Evolutionary conservation across 2,888 invertebrate species (phyloP), one percentile per base, ranked within the genome.

Genomic region (Tyria jacobaeae): DNA sequence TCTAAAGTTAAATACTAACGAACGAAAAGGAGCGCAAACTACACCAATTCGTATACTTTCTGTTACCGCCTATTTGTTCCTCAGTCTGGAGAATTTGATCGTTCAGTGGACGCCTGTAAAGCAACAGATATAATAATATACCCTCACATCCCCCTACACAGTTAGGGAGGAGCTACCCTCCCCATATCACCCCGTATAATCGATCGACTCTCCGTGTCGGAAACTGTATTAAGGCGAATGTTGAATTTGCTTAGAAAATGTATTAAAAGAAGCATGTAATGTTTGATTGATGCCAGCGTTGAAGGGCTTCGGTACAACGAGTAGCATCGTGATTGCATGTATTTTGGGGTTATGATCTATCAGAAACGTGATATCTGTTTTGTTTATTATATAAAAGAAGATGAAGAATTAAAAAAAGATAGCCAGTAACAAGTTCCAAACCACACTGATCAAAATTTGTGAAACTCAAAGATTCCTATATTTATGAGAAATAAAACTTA

Each of bases 131-230:
- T 78, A 69, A 73, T 63, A 63, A 59, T 60, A 64, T 66, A 71
- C 76, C 75, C 60, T 69, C 41, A 17, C 59, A 56, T 41, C 57
- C 56, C 64, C 62, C 63, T 75, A 73, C 54, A 57, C 31, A 41
- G 54, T 17, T 21, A 71, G 78, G 77, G 75, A 76, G 79, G 79
- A 56, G 35, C 35, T 78, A 76, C 71, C 80, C 64, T 74, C 83
- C 73, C 75, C 79, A 69, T 76, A 76, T 75, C 81, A 70, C 81
- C 76, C 84, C 68, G 78, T 78, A 76, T 80, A 85, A 88, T 88
- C 89, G 88, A 87, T 89, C 85, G 85, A 71, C 77, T 81, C 81
- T 78, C 77, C 69, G 64, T 65, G 60, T 68, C 70, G 78, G 69
- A 76, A 75, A 75, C 78, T 65, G 68, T 77, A 58, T 77, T 75